These are phyloP conservation scores for Melanerpes formicivorus DNA, from an alignment of 2,113 vertebrate genomes.

Conservation along the genomic window DNA sequence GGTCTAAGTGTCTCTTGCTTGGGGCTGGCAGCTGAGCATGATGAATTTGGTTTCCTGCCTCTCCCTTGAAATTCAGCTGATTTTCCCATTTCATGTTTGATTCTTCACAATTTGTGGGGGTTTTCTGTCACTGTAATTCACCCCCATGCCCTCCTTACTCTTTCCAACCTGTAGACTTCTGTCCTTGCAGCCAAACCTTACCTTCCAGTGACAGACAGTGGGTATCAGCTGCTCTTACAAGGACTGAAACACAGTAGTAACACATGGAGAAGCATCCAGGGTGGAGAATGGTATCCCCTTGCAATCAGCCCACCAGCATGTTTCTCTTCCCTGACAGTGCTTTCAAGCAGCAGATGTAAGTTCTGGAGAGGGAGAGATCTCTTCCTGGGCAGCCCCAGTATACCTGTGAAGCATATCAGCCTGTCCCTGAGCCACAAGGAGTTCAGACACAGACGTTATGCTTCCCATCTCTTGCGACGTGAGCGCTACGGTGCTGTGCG, in stretches of 20 bases:
- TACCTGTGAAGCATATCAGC: not conserved
- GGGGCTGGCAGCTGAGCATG: not conserved
- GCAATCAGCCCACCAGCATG: not conserved
- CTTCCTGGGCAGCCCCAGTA: not conserved
- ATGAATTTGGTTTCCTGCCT: not conserved
- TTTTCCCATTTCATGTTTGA: not conserved
- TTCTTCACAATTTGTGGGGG: not conserved
- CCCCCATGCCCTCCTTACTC: not conserved
- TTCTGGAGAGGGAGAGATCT: not conserved
- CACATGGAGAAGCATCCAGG: not conserved
- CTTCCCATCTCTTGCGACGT: accelerated
- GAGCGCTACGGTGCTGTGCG: not conserved
- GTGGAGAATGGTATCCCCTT: not conserved
- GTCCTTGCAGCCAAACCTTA: not conserved
- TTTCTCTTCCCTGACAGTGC: not conserved
- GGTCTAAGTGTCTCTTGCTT: not conserved
- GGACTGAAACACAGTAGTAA: not conserved
- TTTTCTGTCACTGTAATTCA: not conserved
- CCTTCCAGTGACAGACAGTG: not conserved
- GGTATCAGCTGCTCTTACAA: not conserved
- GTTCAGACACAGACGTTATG: not conserved
- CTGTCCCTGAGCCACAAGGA: not conserved
- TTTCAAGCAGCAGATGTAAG: not conserved
- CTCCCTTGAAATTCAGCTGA: not conserved
- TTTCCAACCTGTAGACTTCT: not conserved